These are phyloP conservation scores for Daubentonia madagascariensis DNA, from an alignment of 2,113 vertebrate species.

Conservation along the genomic window DNA sequence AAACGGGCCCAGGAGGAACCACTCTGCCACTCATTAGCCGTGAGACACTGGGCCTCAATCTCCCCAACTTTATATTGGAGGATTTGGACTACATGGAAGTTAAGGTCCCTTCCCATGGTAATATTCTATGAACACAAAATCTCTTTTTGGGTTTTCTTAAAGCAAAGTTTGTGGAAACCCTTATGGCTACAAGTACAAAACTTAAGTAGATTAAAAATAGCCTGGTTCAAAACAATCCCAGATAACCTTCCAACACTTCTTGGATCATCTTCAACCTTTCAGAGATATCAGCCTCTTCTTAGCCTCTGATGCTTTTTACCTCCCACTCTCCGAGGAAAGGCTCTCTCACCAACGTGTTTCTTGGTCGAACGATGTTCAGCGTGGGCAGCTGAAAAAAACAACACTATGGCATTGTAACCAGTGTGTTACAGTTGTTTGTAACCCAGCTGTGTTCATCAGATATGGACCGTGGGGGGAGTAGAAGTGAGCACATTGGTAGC, in stretches of 20 bases:
- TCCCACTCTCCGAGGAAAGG: background rate
- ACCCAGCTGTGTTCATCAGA: background rate
- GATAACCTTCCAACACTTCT: background rate
- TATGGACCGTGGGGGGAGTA: background rate
- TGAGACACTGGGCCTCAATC: background rate
- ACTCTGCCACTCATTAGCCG: background rate
- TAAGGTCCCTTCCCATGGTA: background rate
- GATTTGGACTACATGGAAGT: background rate
- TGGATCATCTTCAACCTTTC: background rate
- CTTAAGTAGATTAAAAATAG: constrained; percentile 52
- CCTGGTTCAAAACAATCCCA: background rate
- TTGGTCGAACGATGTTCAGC: background rate
- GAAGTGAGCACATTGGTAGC: background rate
- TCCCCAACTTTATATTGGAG: background rate
- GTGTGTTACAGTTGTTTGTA: background rate
- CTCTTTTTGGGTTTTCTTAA: background rate
- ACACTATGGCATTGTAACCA: background rate
- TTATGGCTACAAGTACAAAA: constrained; percentile 37
- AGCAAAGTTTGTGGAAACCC: background rate
- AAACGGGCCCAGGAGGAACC: background rate
- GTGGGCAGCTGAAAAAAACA: background rate
- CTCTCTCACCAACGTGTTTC: background rate
- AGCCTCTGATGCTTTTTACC: background rate
- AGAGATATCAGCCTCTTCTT: background rate
- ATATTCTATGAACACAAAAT: background rate